Conservation (phyloP, 2,888 invertebrate species). For the Venusia cambrica region DNA sequence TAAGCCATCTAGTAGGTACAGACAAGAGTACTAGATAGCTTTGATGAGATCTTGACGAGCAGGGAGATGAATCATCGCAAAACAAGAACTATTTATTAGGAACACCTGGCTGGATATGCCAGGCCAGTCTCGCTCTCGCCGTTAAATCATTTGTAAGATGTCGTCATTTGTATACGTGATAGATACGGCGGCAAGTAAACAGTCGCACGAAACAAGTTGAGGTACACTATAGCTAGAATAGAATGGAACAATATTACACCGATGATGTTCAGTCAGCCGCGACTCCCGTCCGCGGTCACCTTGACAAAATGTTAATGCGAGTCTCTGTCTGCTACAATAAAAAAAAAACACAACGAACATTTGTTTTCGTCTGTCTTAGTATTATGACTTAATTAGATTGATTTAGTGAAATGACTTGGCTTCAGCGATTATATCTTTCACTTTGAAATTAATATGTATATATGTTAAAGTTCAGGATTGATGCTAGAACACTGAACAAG, state of each 20-base stretch:
- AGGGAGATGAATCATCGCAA: slow-evolving; percentile 8
- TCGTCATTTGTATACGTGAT: slow-evolving; percentile 23
- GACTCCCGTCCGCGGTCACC: slow-evolving; percentile 72
- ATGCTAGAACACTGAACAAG: too few species aligned
- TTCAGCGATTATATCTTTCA: too few species aligned
- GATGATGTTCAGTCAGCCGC: slow-evolving; percentile 76
- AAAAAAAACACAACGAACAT: slow-evolving; percentile 59
- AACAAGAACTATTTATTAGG: slow-evolving; percentile 7
- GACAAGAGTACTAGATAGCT: too few species aligned
- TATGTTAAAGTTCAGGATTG: too few species aligned
- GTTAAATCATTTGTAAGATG: slow-evolving; percentile 20
- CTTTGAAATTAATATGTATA: too few species aligned
- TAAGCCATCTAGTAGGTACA: slow-evolving; percentile 5
- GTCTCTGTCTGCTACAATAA: slow-evolving; percentile 57
- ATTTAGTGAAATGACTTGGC: too few species aligned
- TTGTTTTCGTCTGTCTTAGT: slow-evolving; percentile 49
- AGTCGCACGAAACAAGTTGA: slow-evolving; percentile 44
- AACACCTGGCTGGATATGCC: slow-evolving; percentile 12
- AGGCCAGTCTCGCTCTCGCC: slow-evolving; percentile 11
- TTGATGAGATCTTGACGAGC: slow-evolving; percentile 10
- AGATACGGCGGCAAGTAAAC: slow-evolving; percentile 32
- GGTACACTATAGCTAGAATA: slow-evolving; percentile 48
- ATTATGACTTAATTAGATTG: too few species aligned
- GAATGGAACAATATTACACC: slow-evolving; percentile 56
- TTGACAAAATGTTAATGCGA: slow-evolving; percentile 76